Conservation (phyloP, 2,888 invertebrate genomes). For the Sycophila texana region DNA sequence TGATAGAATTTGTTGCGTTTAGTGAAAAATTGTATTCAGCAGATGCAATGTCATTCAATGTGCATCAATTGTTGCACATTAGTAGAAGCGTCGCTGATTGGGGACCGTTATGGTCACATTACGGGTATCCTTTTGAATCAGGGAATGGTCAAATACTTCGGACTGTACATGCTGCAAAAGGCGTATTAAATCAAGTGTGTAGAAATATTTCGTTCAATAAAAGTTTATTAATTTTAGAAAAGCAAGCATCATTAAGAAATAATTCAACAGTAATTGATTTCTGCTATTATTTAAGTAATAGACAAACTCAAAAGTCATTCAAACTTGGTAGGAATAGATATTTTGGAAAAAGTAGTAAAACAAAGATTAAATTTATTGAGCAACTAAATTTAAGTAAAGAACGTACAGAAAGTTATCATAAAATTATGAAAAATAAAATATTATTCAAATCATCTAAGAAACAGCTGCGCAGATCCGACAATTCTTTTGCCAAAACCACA, state of each 20-base stretch:
- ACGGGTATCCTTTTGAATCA: conserved; percentile 42
- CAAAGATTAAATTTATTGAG: background rate
- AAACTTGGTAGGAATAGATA: background rate
- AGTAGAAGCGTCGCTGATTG: conserved; percentile 17
- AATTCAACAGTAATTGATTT: background rate
- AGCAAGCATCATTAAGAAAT: background rate
- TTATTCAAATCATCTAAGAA: conserved; percentile 5
- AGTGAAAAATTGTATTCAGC: conserved; percentile 43
- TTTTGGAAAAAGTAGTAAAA: background rate
- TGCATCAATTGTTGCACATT: conserved; percentile 36
- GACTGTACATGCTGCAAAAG: conserved; percentile 27
- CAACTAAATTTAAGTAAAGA: background rate
- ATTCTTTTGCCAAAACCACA: background rate
- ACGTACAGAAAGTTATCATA: background rate
- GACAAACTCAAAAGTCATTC: background rate
- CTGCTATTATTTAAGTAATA: background rate
- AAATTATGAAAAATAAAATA: conserved; percentile 14
- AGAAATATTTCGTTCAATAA: background rate
- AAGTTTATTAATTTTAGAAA: background rate
- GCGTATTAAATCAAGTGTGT: conserved; percentile 25
- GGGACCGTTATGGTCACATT: conserved; percentile 8
- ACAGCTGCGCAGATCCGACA: background rate
- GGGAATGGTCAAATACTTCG: conserved; percentile 26
- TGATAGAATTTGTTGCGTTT: conserved; percentile 45
- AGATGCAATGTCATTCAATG: conserved; percentile 46